Conservation (phyloP, 2,888 invertebrate genomes). For the Loripinus fragilis region DNA sequence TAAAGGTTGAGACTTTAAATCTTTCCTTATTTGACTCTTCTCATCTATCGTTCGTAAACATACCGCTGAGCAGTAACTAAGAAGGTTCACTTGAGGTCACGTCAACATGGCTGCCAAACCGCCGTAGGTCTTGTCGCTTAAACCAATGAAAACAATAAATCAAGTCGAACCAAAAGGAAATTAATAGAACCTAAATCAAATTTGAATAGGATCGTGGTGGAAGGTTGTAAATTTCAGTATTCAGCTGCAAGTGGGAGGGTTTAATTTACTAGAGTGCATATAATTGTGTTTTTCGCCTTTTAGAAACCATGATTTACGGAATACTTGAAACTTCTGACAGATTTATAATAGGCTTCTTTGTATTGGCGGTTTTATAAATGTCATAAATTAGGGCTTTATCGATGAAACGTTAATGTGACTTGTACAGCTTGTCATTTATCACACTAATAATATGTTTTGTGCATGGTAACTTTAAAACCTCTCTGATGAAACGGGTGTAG, state of each 20-base stretch:
- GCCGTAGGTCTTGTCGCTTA: conserved; percentile 49
- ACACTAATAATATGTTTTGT: conserved; percentile 55
- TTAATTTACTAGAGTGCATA: conserved; percentile 59
- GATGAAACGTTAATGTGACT: conserved; percentile 62
- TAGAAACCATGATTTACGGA: conserved; percentile 52
- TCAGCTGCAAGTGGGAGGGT: conserved; percentile 63
- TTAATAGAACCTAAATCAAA: conserved; percentile 58
- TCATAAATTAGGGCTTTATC: conserved; percentile 61
- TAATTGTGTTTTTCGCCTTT: conserved; percentile 58
- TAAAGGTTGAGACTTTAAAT: conserved; percentile 61
- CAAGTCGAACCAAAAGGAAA: conserved; percentile 42
- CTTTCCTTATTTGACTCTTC: conserved; percentile 59
- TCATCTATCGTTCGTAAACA: conserved; percentile 52
- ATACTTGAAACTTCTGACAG: conserved; percentile 54
- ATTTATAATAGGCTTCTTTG: conserved; percentile 56
- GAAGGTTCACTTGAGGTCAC: conserved; percentile 49
- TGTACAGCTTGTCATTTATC: conserved; percentile 63
- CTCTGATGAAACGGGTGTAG: not conserved
- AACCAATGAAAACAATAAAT: conserved; percentile 46
- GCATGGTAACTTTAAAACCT: conserved; percentile 12
- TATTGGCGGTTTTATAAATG: conserved; percentile 59
- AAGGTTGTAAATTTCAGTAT: conserved; percentile 58
- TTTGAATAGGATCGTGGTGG: conserved; percentile 54
- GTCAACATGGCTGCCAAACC: conserved; percentile 57
- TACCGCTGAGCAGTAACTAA: conserved; percentile 51